Base-by-base conservation (phyloP, 2,888 invertebrate species). In the Crocallis elinguaria region DNA sequence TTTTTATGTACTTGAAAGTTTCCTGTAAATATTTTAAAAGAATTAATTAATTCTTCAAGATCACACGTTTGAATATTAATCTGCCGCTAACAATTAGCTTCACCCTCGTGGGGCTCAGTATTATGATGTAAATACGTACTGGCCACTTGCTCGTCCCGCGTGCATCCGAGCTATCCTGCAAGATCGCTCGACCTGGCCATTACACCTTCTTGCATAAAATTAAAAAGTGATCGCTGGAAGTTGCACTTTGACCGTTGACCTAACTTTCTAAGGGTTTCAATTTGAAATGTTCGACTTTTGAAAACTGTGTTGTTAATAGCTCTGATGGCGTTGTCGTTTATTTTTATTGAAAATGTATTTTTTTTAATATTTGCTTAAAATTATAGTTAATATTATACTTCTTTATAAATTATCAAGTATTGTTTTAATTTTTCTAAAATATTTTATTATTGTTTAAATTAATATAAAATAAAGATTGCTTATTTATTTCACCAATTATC, bases 201-300 rank as follows among this genome's bases (percentile, higher is more conserved):
- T 84, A 86, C 79, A 85, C 69, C 71, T 72, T 68, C 75, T 72
- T 86, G 89, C 88, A 89, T 89, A 89, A 78, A 88, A 88, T 86
- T 77, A 75, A 63, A 63, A 67, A 62, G 49, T 55, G 66, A 49
- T 53, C 17, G 45, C 32, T 71, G 63, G 66, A 66, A 50, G 62
- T 66, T 67, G 64, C 76, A 75, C 72, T 71, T 60, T 57, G 66
- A 76, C 73, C 75, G 78, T 77, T 49, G 41, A 13, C 30, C 21
- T 37, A 12, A 3, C 16, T 13, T 29, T 17, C 14, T 30, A 5
- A 8, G 16, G n/a, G 7, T 51, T 39, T 30, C 6, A 42, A 46
- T 17, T 36, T 42, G 8, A 36, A 52, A 36, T 13, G 4, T 13
- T 12, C 3, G 2, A 21, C 5, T 5, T 33, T 43, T 23, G 9